A percentile compares a stretch with the other conserved stretches of the same genome.
These are phyloP conservation scores for Hypsopygia costalis DNA, from an alignment of 2,888 invertebrate genomes.

Conservation along the genomic window DNA sequence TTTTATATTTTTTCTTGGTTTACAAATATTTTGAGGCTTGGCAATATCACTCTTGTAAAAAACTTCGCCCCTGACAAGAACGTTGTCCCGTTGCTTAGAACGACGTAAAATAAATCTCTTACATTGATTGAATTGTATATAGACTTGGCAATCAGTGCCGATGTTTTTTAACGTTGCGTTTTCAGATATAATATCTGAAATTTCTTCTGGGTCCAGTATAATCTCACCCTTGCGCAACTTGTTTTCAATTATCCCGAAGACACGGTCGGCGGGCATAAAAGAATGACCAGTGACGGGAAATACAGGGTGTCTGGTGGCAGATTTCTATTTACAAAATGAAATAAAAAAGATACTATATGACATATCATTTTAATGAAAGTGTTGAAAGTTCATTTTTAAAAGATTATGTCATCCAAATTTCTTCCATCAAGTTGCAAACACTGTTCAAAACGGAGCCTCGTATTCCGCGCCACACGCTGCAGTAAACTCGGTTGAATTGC, in stretches of 20 bases:
- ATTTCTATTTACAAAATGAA: too few relatives aligned
- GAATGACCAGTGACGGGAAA: constrained; percentile 16
- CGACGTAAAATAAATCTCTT: constrained; percentile 14
- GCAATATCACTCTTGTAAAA: background rate
- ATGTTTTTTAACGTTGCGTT: constrained; percentile 13
- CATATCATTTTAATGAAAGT: too few relatives aligned
- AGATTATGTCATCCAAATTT: too few relatives aligned
- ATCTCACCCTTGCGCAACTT: constrained; percentile 8
- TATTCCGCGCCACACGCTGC: too few relatives aligned
- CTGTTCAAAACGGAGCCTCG: too few relatives aligned
- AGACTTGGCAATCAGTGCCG: constrained; percentile 11
- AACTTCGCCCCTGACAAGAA: constrained; percentile 1
- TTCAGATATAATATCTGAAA: constrained; percentile 2
- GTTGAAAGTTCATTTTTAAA: too few relatives aligned
- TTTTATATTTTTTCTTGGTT: constrained; percentile 2
- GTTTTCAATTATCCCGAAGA: constrained; percentile 11
- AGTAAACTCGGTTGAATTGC: too few relatives aligned
- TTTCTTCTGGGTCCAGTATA: constrained; percentile 2
- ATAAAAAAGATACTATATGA: too few relatives aligned
- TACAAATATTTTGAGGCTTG: constrained; percentile 4
- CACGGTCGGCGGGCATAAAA: constrained; percentile 12
- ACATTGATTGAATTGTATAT: constrained; percentile 17
- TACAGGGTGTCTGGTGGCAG: too few relatives aligned
- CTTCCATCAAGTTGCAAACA: too few relatives aligned
- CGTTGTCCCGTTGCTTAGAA: background rate